Evolutionary conservation across 2,797 vertebrate species (phyloP).

Genomic region (Sciurus carolinensis): DNA sequence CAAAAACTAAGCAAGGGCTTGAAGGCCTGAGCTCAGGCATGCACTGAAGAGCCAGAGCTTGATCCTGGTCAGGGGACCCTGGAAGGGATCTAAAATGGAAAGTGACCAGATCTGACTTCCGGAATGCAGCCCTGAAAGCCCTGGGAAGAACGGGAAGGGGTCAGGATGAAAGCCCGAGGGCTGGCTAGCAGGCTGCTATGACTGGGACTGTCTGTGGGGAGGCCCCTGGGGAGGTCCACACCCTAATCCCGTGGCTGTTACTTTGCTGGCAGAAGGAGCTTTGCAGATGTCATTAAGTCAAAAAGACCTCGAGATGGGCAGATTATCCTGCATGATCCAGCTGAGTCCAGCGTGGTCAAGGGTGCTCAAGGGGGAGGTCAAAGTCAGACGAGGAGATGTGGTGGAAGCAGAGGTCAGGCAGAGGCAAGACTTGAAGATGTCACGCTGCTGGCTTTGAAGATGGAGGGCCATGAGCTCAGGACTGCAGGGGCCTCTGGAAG

Average conservation of each 20-base stretch:
- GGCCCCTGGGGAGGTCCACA: background rate
- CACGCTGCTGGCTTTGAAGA: background rate
- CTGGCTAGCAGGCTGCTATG: too few species aligned
- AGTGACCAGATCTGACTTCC: background rate
- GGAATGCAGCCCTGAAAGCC: background rate
- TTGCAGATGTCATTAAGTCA: background rate
- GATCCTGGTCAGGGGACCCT: background rate
- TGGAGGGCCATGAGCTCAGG: background rate
- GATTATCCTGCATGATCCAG: background rate
- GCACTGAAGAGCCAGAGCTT: background rate
- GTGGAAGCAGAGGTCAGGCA: background rate
- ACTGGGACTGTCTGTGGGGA: rapidly evolving
- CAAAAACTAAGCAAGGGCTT: background rate
- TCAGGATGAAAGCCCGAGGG: background rate
- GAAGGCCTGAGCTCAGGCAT: background rate
- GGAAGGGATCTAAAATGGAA: background rate
- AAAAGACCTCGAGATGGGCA: background rate
- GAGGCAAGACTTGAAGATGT: background rate
- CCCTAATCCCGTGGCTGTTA: too few species aligned
- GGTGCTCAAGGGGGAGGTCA: background rate
- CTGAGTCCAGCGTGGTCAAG: background rate
- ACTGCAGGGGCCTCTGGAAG: background rate
- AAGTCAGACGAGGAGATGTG: too few species aligned
- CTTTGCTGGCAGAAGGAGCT: background rate
- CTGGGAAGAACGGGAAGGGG: background rate